Percentiles rank a stretch among this genome's conserved stretches.
Evolutionary conservation across 2,113 vertebrate species (phyloP).

Genomic region (Sphaerodactylus townsendi): DNA sequence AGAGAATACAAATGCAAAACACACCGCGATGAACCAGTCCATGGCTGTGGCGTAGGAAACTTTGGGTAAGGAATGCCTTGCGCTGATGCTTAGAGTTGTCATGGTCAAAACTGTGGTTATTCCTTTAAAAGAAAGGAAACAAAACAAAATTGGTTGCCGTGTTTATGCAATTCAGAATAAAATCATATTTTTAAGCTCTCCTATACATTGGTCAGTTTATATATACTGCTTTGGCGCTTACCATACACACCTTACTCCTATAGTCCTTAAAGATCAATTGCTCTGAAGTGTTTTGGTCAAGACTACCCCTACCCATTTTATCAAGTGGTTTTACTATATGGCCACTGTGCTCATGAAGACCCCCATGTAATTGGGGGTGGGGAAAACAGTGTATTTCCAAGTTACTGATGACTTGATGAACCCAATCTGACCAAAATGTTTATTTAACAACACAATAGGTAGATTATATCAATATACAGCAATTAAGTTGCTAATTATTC

Average conservation of each 20-base stretch:
- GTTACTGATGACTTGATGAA: neutral
- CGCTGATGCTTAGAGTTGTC: constrained; percentile 98
- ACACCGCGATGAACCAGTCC: constrained; percentile 99
- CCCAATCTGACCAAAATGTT: neutral
- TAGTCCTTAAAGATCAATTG: neutral
- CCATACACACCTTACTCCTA: no score
- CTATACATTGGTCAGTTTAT: neutral
- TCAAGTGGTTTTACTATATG: neutral
- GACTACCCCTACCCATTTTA: neutral
- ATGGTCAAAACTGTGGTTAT: constrained; percentile 99
- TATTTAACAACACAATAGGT: neutral
- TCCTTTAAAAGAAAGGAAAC: constrained; percentile 76
- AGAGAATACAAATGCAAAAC: constrained; percentile 98
- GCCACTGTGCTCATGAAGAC: neutral
- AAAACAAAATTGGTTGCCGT: constrained; percentile 40
- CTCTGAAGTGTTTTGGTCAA: neutral
- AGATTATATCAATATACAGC: neutral
- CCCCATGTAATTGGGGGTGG: no score
- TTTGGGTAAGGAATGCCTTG: constrained; percentile 95
- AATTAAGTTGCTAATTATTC: neutral
- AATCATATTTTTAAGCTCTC: neutral
- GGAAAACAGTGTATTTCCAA: neutral
- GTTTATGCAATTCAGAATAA: neutral
- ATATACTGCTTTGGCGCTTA: neutral
- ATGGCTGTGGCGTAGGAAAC: constrained; percentile 98